phyloP scores from a whole-genome alignment of 2,113 vertebrate genomes.

The Rana temporaria region DNA sequence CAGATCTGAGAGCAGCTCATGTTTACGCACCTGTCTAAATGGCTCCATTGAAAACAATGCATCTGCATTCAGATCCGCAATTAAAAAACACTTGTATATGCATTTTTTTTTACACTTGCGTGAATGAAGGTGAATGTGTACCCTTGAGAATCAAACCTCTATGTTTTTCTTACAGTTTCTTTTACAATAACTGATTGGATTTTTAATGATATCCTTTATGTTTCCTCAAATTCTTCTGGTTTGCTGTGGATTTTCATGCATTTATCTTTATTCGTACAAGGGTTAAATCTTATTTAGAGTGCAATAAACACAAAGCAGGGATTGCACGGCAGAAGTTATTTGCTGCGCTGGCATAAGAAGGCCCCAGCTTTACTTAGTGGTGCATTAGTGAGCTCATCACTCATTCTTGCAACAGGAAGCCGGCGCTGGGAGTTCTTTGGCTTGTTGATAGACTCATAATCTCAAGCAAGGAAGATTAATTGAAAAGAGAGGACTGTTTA shows the following conservation, averaged over 20 bases:
- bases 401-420: slow-evolving; percentile 48
- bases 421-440: slow-evolving; percentile 35
- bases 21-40: too few relatives aligned
- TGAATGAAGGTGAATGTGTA: too few relatives aligned
- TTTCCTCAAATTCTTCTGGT: neutral
- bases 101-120: too few relatives aligned
- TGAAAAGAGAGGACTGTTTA: slow-evolving; percentile 52
- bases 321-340: slow-evolving; percentile 20
- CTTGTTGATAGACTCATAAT: slow-evolving; percentile 55
- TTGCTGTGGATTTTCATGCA: neutral
- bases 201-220: too few relatives aligned
- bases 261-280: neutral
- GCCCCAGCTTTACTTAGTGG: slow-evolving; percentile 35
- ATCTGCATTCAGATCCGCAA: too few relatives aligned
- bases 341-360: slow-evolving; percentile 25
- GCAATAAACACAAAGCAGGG: slow-evolving; percentile 16
- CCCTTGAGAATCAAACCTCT: too few relatives aligned
- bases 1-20: too few relatives aligned
- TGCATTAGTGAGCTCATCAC: slow-evolving; percentile 55
- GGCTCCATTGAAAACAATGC: too few relatives aligned
- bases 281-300: slow-evolving; percentile 13
- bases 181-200: too few relatives aligned
- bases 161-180: too few relatives aligned
- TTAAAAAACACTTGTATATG: too few relatives aligned
- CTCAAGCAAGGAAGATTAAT: slow-evolving; percentile 44